These are phyloP conservation scores for Linhomoeus sp. DNA, from an alignment of 2,888 invertebrate genomes.

Conservation along the genomic window DNA sequence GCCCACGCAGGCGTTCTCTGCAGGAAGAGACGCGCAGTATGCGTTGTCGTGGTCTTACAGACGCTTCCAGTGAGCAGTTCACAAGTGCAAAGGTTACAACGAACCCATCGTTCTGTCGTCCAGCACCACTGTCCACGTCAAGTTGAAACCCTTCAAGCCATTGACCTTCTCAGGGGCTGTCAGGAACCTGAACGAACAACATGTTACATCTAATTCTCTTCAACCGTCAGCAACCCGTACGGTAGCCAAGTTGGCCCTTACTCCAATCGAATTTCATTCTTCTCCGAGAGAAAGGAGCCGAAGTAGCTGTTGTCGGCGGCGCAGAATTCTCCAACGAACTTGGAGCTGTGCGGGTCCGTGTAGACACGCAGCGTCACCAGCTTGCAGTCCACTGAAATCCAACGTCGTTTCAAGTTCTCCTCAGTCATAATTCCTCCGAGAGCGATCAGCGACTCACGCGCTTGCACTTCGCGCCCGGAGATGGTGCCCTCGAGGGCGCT, in stretches of 20 bases:
- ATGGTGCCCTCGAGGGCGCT: neutral
- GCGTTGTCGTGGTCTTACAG: no score
- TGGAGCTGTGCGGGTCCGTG: neutral
- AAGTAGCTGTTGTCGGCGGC: slow-evolving; percentile 9
- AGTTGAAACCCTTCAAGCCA: slow-evolving; percentile 23
- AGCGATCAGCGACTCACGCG: slow-evolving; percentile 6
- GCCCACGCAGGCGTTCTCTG: slow-evolving; percentile 26
- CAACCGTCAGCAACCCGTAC: no score
- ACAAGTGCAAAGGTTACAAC: no score
- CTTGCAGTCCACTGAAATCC: neutral
- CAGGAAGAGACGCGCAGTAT: no score
- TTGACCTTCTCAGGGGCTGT: slow-evolving; percentile 24
- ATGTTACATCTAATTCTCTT: no score
- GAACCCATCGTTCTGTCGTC: no score
- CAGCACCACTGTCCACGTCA: slow-evolving; percentile 17
- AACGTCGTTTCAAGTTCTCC: neutral
- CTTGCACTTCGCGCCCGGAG: neutral
- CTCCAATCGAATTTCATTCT: slow-evolving; percentile 7
- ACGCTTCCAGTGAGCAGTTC: no score
- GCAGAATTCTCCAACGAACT: slow-evolving; percentile 11
- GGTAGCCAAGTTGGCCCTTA: neutral
- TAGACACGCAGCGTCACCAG: neutral
- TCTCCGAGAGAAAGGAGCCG: slow-evolving; percentile 7
- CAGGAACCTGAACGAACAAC: slow-evolving; percentile 21
- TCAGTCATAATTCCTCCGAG: no score